A percentile compares a stretch with the other conserved stretches of the same genome.
These are phyloP conservation scores for Philereme vetulata DNA, from an alignment of 2,888 invertebrate species.

Conservation along the genomic window DNA sequence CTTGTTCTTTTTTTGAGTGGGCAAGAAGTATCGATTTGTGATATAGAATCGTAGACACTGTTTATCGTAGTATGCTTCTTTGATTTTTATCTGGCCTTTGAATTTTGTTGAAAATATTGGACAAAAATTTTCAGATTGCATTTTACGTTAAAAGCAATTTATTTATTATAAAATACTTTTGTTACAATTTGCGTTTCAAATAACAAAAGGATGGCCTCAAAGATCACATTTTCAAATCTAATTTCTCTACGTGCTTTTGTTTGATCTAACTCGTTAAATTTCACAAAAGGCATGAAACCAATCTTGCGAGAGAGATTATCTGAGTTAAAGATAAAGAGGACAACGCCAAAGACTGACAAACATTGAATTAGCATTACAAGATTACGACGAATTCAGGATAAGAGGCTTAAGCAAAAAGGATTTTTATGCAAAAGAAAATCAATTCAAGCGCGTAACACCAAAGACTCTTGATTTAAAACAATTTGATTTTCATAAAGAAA, in stretches of 20 bases:
- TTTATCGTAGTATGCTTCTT: neutral
- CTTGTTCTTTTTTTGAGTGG: constrained; percentile 30
- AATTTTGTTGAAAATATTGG: no score
- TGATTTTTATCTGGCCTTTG: no score
- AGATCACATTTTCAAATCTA: constrained; percentile 48
- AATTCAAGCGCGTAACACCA: constrained; percentile 26
- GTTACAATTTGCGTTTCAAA: neutral
- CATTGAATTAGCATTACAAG: constrained; percentile 72
- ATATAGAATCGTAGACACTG: constrained; percentile 2
- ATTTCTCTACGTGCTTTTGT: constrained; percentile 54
- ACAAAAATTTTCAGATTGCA: neutral
- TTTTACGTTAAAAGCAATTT: neutral
- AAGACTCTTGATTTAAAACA: constrained; percentile 23
- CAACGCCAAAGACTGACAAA: constrained; percentile 56
- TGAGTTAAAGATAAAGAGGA: constrained; percentile 58
- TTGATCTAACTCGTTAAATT: constrained; percentile 63
- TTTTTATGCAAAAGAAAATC: constrained; percentile 38
- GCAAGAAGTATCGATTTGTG: constrained; percentile 21
- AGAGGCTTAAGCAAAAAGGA: constrained; percentile 48
- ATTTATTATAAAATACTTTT: neutral
- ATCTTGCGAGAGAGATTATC: constrained; percentile 65
- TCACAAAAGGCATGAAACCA: constrained; percentile 61
- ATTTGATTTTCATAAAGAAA: constrained; percentile 22
- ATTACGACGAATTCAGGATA: constrained; percentile 52
- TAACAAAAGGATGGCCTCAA: constrained; percentile 16